phyloP scores from a whole-genome alignment of 2,113 vertebrate genomes.

The Paramisgurnus dabryanus region DNA sequence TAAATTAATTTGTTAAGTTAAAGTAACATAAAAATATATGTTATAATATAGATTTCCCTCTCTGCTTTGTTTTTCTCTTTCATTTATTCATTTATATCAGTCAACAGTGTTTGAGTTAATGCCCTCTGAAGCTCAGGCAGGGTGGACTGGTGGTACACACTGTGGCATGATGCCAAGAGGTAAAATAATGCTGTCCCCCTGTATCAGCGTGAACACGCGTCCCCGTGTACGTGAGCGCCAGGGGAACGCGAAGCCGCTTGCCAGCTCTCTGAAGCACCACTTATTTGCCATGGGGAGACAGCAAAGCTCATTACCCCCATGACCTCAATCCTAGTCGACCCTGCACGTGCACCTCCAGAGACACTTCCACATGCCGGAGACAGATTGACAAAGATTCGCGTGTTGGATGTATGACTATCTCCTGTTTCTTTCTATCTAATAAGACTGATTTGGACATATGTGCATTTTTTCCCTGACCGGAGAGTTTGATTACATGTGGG shows the following conservation, averaged over 20 bases:
- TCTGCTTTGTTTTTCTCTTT: not conserved
- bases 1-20: too few species aligned
- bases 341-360: not conserved
- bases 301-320: slow-evolving; percentile 4
- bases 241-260: slow-evolving; percentile 4
- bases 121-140: not conserved
- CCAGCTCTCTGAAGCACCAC: not conserved
- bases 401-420: not conserved
- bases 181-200: slow-evolving; percentile 15
- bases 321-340: slow-evolving; percentile 4
- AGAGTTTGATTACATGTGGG: not conserved
- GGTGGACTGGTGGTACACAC: not conserved
- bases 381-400: not conserved
- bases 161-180: slow-evolving; percentile 33
- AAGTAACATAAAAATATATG: too few species aligned
- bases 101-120: not conserved
- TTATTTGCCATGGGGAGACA: not conserved
- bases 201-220: slow-evolving; percentile 17
- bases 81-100: slow-evolving; percentile 13
- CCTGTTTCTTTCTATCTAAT: not conserved
- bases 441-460: not conserved
- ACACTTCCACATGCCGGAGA: not conserved
- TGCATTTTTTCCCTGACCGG: not conserved
- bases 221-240: not conserved
- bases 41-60: not conserved